Percentiles rank a stretch among this genome's conserved stretches.
phyloP scores from a whole-genome alignment of 1,140 invertebrate genomes.

The Lordiphosa stackelbergi region DNA sequence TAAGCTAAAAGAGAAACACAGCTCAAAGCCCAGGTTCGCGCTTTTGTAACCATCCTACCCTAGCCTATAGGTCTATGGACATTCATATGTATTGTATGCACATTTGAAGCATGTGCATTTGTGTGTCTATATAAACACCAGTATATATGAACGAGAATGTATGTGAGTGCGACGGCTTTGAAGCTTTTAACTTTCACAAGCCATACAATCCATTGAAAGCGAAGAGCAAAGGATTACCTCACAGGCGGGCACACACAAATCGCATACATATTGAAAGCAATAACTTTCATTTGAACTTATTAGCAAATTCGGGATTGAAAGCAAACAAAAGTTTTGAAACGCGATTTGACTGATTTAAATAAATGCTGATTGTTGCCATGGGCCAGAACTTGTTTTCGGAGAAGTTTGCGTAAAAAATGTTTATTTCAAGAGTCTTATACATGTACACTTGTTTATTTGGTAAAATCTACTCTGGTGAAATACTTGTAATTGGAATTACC shows the following conservation, averaged over 20 bases:
- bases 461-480: no score
- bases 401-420: no score
- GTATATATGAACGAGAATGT: no score
- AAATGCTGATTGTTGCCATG: no score
- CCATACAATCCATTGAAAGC: slow-evolving; percentile 1
- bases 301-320: no score
- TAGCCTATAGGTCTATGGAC: slow-evolving; percentile 1
- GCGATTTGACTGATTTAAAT: no score
- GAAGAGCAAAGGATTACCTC: slow-evolving; percentile 20
- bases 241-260: slow-evolving; percentile 5
- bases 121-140: neutral
- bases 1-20: slow-evolving; percentile 3
- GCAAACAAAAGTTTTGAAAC: no score
- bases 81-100: slow-evolving; percentile 1
- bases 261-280: slow-evolving; percentile 11
- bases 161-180: slow-evolving; percentile 1
- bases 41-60: slow-evolving; percentile 1
- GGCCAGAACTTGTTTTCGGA: no score
- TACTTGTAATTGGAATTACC: no score
- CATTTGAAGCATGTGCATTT: neutral
- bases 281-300: slow-evolving; percentile 16
- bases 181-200: slow-evolving; percentile 14
- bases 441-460: no score
- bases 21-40: neutral
- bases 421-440: no score